Base-by-base conservation (phyloP, 1,140 invertebrate species). In the Aphelinus certus region DNA sequence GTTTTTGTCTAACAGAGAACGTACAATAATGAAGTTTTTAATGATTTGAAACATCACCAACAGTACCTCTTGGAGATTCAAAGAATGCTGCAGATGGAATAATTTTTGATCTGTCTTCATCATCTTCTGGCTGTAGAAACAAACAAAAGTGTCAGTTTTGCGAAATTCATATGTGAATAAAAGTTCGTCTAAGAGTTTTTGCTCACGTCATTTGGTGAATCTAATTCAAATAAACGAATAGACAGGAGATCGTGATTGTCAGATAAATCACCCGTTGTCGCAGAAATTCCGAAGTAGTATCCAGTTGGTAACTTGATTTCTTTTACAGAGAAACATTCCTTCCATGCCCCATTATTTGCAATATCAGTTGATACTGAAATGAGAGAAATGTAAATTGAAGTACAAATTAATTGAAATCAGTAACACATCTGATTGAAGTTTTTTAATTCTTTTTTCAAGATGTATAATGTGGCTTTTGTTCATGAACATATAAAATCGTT, bases 221-320 rank as follows among this genome's bases (percentile, higher is more conserved):
- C 95, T 68, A 98, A 88, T 85, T 98, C 95, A 83, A 94, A 98
- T 77, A 97, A 91, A 87, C 96, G 95, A 63, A 99, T 90, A 6
- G 95, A 94, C 66, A 98, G 90, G 75, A 99, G 92, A 85, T 99
- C 98, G 89, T 99, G 98, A 86, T 96, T 98, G 90, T 99, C 98
- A 62, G 93, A 95, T 63, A 99, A 88, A 87, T 99, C 97, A 6
- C 98, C 98, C 3, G 98, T 99, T 1, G 97, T 97, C 9, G 98
- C 96, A 0, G 96, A 94, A 9, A 97, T 88, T 57, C 98, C 98
- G 86, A 99, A 95, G 88, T 92, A 98, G 87, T 99, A 99, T 1
- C 96, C 96, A 7, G 97, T 97, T 0, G 98, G 98, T 26, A 99
- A 88, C 75, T 93, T 90, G 2, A 99, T 94, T 71, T 96, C 96